Evolutionary conservation across 2,888 invertebrate species (phyloP), one percentile per base, ranked within the genome.

Genomic region (Ennomos quercinarius): DNA sequence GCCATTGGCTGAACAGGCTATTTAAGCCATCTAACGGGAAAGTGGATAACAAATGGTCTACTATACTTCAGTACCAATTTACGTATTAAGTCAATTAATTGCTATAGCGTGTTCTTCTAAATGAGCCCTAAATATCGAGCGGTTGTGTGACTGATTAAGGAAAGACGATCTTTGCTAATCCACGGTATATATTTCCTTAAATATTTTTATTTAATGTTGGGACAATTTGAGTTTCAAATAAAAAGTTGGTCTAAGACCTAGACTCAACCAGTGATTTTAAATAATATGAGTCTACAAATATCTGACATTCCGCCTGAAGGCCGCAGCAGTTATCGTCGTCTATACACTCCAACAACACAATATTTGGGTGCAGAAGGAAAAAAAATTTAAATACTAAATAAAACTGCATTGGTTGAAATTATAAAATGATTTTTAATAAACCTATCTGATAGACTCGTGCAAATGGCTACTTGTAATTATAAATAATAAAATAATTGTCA

Each of bases 81-180:
- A 75, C 67, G 70, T 70, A 71, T 56, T 68, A 71, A 63, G 62
- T 66, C 72, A 65, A 74, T 76, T 74, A 73, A 71, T 66, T 70
- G 68, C 71, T 66, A 73, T 77, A 69, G 42, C 57, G 51, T 60
- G 57, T 58, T 49, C 60, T 46, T 60, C 45, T 57, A 57, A 58
- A 57, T 64, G 17, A 57, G 46, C 43, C 47, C 44, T 61, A 52
- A 59, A 64, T 61, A 64, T 61, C 61, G 52, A 61, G 34, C 27
- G 17, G 44, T 35, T 41, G 45, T 56, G 41, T 17, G 45, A 56
- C 10, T 50, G 44, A 44, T 42, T 49, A 42, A 58, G 41, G 56
- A 64, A 47, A 40, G 37, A 9, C 38, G n/a, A 9, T 17, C 10
- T 10, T 4, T 35, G 40, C 34, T 4, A 10, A 10, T 12, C 11